Conservation (phyloP, 2,797 vertebrate species). For the Mallotus villosus region DNA sequence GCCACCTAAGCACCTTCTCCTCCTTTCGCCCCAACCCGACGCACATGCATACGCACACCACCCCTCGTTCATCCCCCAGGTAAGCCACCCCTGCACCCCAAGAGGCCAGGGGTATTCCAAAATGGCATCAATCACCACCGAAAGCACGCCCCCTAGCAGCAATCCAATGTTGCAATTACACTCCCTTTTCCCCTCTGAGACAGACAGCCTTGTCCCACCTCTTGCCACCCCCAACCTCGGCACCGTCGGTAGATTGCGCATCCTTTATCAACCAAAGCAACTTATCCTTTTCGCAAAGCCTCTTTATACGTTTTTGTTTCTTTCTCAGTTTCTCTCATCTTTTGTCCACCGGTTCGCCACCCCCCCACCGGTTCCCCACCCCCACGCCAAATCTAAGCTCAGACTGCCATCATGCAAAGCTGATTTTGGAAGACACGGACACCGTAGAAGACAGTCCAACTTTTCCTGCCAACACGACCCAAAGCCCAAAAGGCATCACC, state of each 20-base stretch:
- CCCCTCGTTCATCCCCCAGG: constrained; percentile 63
- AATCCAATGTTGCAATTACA: constrained; percentile 74
- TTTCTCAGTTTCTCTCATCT: constrained; percentile 36
- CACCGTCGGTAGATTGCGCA: background rate
- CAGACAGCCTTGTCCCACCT: background rate
- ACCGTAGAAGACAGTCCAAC: constrained; percentile 33
- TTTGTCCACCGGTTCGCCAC: constrained; percentile 18
- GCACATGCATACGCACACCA: background rate
- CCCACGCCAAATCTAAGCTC: constrained; percentile 2
- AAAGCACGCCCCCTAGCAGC: constrained; percentile 51
- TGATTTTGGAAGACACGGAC: constrained; percentile 23
- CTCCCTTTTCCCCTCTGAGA: constrained; percentile 37
- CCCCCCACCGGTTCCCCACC: background rate
- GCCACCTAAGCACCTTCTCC: constrained; percentile 72
- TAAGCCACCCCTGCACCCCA: constrained; percentile 61
- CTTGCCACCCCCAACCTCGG: background rate
- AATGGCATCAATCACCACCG: constrained; percentile 77
- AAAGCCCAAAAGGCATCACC: constrained; percentile 59
- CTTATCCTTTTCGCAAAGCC: background rate
- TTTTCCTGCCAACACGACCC: constrained; percentile 34
- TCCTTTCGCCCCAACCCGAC: constrained; percentile 29
- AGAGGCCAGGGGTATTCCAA: constrained; percentile 73
- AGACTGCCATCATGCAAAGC: too few relatives aligned
- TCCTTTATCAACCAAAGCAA: background rate
- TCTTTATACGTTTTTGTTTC: constrained; percentile 38